These are phyloP conservation scores for Haemorhous mexicanus DNA, from an alignment of 2,113 vertebrate genomes.

Conservation along the genomic window DNA sequence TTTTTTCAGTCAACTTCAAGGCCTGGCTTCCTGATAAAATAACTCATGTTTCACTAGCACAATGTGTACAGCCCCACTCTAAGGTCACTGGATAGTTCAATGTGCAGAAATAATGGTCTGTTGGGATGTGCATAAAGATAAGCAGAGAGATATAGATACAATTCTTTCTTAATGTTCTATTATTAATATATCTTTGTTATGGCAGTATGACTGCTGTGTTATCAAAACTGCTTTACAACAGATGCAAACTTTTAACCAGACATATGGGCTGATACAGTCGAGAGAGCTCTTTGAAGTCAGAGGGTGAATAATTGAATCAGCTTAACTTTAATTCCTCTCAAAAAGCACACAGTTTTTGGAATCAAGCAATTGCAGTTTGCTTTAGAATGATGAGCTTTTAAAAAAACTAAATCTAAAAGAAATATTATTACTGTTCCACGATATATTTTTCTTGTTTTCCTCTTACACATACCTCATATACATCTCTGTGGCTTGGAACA, in stretches of 20 bases:
- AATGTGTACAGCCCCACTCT: background rate
- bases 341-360: background rate
- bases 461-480: background rate
- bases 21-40: background rate
- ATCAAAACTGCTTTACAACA: constrained; percentile 21
- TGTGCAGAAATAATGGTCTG: background rate
- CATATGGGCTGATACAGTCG: background rate
- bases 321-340: constrained; percentile 29
- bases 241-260: constrained; percentile 1
- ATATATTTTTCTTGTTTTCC: background rate
- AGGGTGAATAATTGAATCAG: background rate
- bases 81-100: background rate
- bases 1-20: background rate
- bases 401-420: background rate
- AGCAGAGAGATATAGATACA: background rate
- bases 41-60: background rate
- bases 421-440: background rate
- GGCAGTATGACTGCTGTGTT: background rate
- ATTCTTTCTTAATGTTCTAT: background rate
- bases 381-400: background rate
- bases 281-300: constrained; percentile 9
- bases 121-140: background rate
- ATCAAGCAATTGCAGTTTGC: background rate
- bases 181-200: background rate
- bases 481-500: background rate